Conservation (phyloP, 1,140 invertebrate genomes). For the Teleopsis dalmanni region DNA sequence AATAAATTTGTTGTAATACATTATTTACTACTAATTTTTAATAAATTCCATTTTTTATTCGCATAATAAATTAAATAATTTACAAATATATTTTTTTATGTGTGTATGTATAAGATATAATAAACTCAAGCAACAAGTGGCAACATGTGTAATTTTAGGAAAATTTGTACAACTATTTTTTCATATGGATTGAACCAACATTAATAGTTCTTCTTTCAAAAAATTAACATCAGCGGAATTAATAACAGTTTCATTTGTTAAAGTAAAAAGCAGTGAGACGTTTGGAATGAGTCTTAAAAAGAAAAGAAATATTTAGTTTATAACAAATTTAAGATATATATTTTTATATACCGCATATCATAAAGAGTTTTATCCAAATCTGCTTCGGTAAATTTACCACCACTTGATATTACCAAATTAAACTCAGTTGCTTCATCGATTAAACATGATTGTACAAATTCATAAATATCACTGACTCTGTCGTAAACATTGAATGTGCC, state of each 20-base stretch:
- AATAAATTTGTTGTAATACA: too few species aligned
- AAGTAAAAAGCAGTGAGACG: slow-evolving; percentile 61
- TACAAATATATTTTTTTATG: too few species aligned
- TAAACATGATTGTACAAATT: slow-evolving; percentile 68
- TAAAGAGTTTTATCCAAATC: slow-evolving; percentile 57
- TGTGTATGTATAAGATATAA: too few species aligned
- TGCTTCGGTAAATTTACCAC: slow-evolving; percentile 54
- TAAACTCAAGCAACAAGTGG: too few species aligned
- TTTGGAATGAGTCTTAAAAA: slow-evolving; percentile 60
- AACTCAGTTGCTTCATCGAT: slow-evolving; percentile 58
- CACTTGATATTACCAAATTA: slow-evolving; percentile 55
- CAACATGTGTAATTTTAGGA: too few species aligned
- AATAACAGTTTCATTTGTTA: slow-evolving; percentile 48
- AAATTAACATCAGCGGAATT: slow-evolving; percentile 47
- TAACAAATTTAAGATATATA: slow-evolving; percentile 1
- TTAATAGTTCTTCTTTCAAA: slow-evolving; percentile 67
- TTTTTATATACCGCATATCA: slow-evolving; percentile 48
- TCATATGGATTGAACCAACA: slow-evolving; percentile 57
- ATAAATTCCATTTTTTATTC: too few species aligned
- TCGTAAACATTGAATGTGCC: slow-evolving; percentile 78
- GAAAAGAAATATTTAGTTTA: neutral
- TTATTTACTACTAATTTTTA: too few species aligned
- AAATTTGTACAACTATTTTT: too few species aligned
- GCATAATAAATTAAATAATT: too few species aligned
- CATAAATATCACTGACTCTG: slow-evolving; percentile 58